A percentile compares a stretch with the other conserved stretches of the same genome.
These are phyloP conservation scores for Helleia helle DNA, from an alignment of 2,888 invertebrate species.

Conservation along the genomic window DNA sequence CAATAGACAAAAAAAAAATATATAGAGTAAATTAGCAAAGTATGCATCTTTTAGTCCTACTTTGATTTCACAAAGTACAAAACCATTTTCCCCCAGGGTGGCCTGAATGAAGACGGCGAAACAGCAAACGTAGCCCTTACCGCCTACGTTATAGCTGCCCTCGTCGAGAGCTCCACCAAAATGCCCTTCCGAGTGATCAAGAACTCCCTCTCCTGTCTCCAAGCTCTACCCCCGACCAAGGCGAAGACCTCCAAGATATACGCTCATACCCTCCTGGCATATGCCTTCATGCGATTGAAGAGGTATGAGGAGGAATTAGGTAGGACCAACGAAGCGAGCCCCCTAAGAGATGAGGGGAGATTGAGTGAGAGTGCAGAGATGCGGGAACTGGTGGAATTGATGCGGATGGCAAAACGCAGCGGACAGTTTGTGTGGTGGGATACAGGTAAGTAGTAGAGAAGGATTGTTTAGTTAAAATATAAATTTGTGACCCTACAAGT, in stretches of 20 bases:
- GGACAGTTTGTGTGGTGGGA: constrained; percentile 87
- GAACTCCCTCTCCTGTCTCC: constrained; percentile 76
- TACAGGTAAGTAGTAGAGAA: constrained; percentile 73
- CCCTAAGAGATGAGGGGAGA: constrained; percentile 22
- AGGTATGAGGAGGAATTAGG: constrained; percentile 37
- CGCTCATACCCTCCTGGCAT: constrained; percentile 43
- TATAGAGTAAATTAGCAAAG: no score
- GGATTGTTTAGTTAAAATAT: no score
- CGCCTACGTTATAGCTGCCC: constrained; percentile 79
- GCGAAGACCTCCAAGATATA: constrained; percentile 36
- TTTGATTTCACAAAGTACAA: no score
- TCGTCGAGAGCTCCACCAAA: constrained; percentile 73
- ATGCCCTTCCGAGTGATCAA: constrained; percentile 58
- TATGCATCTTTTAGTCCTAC: no score
- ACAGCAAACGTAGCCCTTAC: constrained; percentile 77
- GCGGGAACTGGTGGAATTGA: constrained; percentile 37
- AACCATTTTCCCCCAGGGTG: constrained; percentile 59
- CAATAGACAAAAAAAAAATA: no score
- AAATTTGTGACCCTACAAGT: no score
- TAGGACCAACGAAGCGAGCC: constrained; percentile 32
- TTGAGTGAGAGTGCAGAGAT: constrained; percentile 29
- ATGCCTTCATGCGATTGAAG: constrained; percentile 43
- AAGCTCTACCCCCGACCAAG: constrained; percentile 49
- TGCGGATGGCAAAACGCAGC: constrained; percentile 40
- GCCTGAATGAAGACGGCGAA: constrained; percentile 62